Evolutionary conservation across 2,113 vertebrate genomes (phyloP).

Genomic region (Gallinago media): DNA sequence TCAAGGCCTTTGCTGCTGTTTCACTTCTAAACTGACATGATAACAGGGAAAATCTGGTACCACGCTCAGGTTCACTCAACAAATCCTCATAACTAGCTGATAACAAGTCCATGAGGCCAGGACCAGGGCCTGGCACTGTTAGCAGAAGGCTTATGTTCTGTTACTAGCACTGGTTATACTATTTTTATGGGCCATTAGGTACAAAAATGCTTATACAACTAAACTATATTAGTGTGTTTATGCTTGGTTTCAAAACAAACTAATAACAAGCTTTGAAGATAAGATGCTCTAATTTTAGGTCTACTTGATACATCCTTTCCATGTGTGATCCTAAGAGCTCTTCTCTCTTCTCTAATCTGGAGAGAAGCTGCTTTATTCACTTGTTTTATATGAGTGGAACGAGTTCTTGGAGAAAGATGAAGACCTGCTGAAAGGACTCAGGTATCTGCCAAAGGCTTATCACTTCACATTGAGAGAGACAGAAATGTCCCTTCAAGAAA

Average conservation of each 20-base stretch:
- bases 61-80: accelerated
- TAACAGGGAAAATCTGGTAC: not conserved
- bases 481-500: not conserved
- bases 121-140: accelerated
- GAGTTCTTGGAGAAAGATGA: not conserved
- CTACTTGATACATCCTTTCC: not conserved
- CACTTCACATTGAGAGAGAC: not conserved
- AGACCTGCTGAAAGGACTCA: not conserved
- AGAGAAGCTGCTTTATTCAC: not conserved
- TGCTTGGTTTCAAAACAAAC: not conserved
- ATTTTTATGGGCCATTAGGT: not conserved
- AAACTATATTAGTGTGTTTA: not conserved
- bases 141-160: not conserved
- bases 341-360: not conserved
- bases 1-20: not conserved
- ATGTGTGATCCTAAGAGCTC: not conserved
- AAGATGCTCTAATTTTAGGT: not conserved
- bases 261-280: not conserved
- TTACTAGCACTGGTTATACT: not conserved
- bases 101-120: not conserved
- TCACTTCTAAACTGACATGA: not conserved
- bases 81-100: accelerated
- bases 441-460: not conserved
- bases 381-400: not conserved
- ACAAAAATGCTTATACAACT: not conserved